A percentile compares a stretch with the other conserved stretches of the same genome.
Evolutionary conservation across 2,113 vertebrate genomes (phyloP).

Genomic region (Boulengeromyrus knoepffleri): DNA sequence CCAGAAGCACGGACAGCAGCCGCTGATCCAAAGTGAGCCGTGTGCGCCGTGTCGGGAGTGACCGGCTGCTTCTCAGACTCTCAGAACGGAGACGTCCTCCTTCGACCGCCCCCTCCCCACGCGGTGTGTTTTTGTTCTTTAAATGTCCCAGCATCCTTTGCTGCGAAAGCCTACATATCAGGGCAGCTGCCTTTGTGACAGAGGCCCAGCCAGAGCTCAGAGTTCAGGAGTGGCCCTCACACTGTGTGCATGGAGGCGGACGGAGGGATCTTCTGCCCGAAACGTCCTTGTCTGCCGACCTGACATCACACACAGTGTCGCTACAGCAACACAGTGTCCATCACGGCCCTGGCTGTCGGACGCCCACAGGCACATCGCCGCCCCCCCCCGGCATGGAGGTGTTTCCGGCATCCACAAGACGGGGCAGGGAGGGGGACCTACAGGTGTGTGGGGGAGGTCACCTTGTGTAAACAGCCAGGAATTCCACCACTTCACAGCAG

Average conservation of each 20-base stretch:
- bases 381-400: neutral
- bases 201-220: neutral
- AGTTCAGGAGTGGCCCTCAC: neutral
- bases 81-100: neutral
- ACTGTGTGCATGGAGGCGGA: neutral
- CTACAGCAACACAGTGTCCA: conserved; percentile 27
- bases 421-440: conserved; percentile 23
- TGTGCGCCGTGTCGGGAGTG: neutral
- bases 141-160: neutral
- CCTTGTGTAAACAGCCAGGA: conserved; percentile 54
- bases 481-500: conserved; percentile 38
- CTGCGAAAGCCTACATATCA: neutral
- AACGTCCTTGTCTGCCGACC: conserved; percentile 19
- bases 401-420: neutral
- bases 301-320: conserved; percentile 37
- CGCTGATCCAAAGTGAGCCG: neutral
- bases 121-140: neutral
- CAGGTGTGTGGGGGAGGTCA: conserved; percentile 62
- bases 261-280: neutral
- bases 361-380: neutral
- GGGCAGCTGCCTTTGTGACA: neutral
- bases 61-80: neutral
- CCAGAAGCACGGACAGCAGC: neutral
- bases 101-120: neutral
- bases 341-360: neutral